Evolutionary conservation across 2,797 vertebrate genomes (phyloP).

Genomic region (Hippoglossus hippoglossus): DNA sequence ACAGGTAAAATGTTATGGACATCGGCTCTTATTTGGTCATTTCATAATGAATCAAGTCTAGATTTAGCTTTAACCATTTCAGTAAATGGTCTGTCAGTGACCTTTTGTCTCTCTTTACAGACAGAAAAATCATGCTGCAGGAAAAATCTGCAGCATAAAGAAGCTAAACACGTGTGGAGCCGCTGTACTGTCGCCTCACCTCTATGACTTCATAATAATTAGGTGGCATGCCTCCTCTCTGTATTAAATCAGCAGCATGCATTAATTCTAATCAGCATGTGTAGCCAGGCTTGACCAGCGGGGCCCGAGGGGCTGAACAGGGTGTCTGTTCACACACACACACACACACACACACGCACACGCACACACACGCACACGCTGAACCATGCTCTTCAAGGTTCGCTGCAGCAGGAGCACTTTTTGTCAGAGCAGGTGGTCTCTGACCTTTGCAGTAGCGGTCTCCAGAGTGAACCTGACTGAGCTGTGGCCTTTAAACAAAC

Average conservation of each 20-base stretch:
- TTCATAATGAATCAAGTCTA: too few species aligned
- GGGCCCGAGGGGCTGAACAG: conserved; percentile 43
- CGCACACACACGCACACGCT: not conserved
- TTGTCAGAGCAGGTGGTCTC: conserved; percentile 56
- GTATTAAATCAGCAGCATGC: conserved; percentile 73
- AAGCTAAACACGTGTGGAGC: conserved; percentile 28
- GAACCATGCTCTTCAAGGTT: conserved; percentile 73
- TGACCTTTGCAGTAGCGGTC: conserved; percentile 68
- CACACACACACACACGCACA: not conserved
- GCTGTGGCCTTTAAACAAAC: conserved; percentile 57
- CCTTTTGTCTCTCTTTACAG: not conserved
- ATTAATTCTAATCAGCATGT: conserved; percentile 82
- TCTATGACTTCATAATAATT: conserved; percentile 75
- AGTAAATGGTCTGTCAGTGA: not conserved
- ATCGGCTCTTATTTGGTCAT: too few species aligned
- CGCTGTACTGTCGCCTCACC: conserved; percentile 52
- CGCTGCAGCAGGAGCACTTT: conserved; percentile 39
- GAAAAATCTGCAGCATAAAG: conserved; percentile 19
- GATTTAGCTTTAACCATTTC: not conserved
- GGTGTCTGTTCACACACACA: not conserved
- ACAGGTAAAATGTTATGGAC: too few species aligned
- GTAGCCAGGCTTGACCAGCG: conserved; percentile 76
- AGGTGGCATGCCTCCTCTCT: conserved; percentile 66
- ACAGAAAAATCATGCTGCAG: conserved; percentile 4
- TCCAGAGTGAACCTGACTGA: conserved; percentile 37